Conservation (phyloP, 92 coral and sea anemone genomes). For the Virgularia gustaviana region DNA sequence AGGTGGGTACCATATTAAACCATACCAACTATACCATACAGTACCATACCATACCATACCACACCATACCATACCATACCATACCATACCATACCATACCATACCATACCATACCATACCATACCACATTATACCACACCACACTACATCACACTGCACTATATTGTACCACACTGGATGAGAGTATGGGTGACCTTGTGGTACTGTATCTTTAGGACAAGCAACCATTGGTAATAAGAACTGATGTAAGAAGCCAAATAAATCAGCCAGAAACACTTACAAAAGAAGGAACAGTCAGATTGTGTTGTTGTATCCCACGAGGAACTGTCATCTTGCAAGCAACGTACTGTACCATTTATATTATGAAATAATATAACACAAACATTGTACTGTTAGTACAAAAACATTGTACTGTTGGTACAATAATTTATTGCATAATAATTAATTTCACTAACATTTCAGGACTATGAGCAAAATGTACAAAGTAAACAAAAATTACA, state of each 20-base stretch:
- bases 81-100: too few species aligned
- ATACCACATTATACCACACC: too few species aligned
- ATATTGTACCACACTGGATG: neutral
- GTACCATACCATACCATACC: too few species aligned
- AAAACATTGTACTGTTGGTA: too few species aligned
- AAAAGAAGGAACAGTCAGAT: constrained; percentile 68
- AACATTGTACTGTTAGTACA: neutral
- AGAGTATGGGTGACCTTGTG: neutral
- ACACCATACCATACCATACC: too few species aligned
- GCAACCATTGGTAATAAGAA: constrained; percentile 69
- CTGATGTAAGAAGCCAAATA: constrained; percentile 56
- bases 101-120: too few species aligned
- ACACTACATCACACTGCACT: too few species aligned
- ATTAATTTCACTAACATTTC: too few species aligned
- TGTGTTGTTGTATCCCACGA: constrained; percentile 94
- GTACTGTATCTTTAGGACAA: constrained; percentile 44
- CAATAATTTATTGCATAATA: too few species aligned
- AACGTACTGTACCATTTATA: constrained; percentile 39
- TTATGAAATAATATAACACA: neutral
- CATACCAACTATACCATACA: too few species aligned
- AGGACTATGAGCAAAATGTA: too few species aligned
- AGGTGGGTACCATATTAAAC: constrained; percentile 22
- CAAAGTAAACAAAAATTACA: too few species aligned
- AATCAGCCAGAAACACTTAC: constrained; percentile 62
- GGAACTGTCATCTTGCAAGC: constrained; percentile 73